Evolutionary conservation across 2,113 vertebrate genomes (phyloP).

Genomic region (Mobula hypostoma): DNA sequence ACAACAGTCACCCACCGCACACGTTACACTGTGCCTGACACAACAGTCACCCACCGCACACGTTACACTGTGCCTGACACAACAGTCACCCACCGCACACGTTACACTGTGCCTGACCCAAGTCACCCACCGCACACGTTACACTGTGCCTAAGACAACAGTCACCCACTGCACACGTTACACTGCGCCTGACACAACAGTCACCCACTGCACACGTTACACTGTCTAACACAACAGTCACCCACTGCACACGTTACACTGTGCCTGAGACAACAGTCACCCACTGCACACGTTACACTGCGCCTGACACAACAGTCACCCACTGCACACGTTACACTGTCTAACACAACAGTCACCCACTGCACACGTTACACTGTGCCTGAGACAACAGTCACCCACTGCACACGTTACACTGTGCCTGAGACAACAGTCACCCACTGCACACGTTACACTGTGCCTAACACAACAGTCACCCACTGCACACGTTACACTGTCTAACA

Average conservation of each 20-base stretch:
- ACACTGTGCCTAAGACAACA: neutral
- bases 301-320: neutral
- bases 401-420: neutral
- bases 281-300: neutral
- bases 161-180: neutral
- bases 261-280: too few relatives aligned
- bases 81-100: neutral
- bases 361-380: neutral
- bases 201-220: neutral
- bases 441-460: neutral
- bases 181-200: too few relatives aligned
- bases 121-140: neutral
- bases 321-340: neutral
- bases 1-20: neutral
- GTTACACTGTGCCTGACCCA: too few relatives aligned
- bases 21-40: neutral
- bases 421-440: too few relatives aligned
- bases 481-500: neutral
- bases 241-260: neutral
- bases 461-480: neutral
- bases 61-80: neutral
- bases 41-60: too few relatives aligned
- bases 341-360: too few relatives aligned
- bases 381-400: neutral
- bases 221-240: neutral